Evolutionary conservation across 2,797 vertebrate species (phyloP).

Genomic region (Salarias fasciatus): DNA sequence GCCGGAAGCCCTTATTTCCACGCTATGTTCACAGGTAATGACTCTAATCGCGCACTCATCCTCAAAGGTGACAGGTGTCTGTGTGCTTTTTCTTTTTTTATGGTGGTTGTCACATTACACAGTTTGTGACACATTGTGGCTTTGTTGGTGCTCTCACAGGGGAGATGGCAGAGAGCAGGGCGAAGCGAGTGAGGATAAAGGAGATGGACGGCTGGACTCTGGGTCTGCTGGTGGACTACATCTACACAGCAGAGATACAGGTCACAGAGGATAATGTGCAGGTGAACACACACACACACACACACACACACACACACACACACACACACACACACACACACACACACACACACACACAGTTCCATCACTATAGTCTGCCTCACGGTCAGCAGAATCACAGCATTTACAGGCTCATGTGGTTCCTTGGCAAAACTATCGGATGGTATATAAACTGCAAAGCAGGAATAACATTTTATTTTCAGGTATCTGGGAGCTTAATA

Average conservation of each 20-base stretch:
- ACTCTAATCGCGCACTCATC: background rate
- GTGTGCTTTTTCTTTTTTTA: background rate
- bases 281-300: no score
- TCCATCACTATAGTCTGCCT: background rate
- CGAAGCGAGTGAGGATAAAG: constrained; percentile 95
- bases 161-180: constrained; percentile 98
- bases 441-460: no score
- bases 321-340: no score
- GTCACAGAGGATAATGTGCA: constrained; percentile 99
- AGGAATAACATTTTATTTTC: no score
- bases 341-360: background rate
- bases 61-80: background rate
- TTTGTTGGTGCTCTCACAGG: constrained; percentile 76
- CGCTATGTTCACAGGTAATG: constrained; percentile 98
- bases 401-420: no score
- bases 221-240: constrained; percentile 95
- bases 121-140: background rate
- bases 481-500: no score
- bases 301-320: no score
- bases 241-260: constrained; percentile 98
- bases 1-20: constrained; percentile 98
- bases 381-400: no score
- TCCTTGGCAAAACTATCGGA: no score
- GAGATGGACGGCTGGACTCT: constrained; percentile 97
- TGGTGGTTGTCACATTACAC: background rate